Conservation (phyloP, 2,113 vertebrate genomes). For the Etia nguti region DNA sequence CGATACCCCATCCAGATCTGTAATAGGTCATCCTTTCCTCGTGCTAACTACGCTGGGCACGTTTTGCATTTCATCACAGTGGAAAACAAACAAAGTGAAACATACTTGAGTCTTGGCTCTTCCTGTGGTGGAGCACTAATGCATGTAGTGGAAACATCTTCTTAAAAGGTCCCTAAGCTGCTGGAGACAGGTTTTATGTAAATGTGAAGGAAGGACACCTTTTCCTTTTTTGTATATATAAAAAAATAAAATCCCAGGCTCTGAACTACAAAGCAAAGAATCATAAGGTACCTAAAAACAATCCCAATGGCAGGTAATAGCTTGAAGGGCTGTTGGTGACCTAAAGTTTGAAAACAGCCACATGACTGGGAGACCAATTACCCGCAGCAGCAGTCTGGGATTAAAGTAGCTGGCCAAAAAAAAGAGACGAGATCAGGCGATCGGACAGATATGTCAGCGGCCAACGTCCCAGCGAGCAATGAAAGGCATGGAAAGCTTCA, state of each 20-base stretch:
- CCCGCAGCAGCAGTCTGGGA: slow-evolving; percentile 46
- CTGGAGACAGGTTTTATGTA: not conserved
- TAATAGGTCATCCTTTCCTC: not conserved
- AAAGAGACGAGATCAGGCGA: not conserved
- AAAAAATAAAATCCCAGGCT: not conserved
- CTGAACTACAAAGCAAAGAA: not conserved
- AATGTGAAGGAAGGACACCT: fast-evolving
- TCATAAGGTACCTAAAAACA: not conserved
- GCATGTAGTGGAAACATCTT: not conserved
- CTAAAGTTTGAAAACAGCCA: slow-evolving; percentile 49
- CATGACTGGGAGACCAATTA: slow-evolving; percentile 55
- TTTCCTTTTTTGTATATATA: fast-evolving
- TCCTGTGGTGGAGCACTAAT: not conserved
- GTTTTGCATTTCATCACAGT: not conserved
- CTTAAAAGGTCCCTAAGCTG: not conserved
- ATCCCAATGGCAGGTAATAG: not conserved
- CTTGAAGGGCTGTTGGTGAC: not conserved
- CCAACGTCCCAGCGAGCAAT: not conserved
- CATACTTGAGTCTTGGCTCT: not conserved
- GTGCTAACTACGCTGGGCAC: not conserved
- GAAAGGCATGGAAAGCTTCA: slow-evolving; percentile 24
- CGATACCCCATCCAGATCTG: not conserved
- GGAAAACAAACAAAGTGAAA: not conserved
- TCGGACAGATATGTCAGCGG: not conserved
- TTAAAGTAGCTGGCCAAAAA: slow-evolving; percentile 28